These are phyloP conservation scores for Centroberyx gerrardi DNA, from an alignment of 2,797 vertebrate species.

Conservation along the genomic window DNA sequence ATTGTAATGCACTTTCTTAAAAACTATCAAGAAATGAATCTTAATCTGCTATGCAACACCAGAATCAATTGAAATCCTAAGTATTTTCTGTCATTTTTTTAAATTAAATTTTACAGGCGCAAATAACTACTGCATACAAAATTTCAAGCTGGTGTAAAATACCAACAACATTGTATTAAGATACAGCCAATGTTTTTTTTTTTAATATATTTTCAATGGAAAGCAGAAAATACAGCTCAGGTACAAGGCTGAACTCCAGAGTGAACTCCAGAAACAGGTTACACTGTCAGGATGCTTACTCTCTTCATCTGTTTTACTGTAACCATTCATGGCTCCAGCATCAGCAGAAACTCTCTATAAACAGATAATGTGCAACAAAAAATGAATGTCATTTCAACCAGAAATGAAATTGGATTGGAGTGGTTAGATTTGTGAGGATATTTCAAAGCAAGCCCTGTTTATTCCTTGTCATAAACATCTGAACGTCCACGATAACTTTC, in stretches of 20 bases:
- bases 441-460: constrained; percentile 78
- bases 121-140: background rate
- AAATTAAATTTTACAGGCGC: background rate
- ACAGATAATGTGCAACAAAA: constrained; percentile 29
- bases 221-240: background rate
- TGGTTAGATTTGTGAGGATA: constrained; percentile 57
- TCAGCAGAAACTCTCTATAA: constrained; percentile 31
- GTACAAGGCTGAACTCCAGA: background rate
- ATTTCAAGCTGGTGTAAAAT: background rate
- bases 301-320: constrained; percentile 41
- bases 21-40: background rate
- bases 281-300: background rate
- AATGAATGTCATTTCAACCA: constrained; percentile 49
- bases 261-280: constrained; percentile 28
- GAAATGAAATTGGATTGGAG: constrained; percentile 59
- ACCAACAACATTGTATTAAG: background rate
- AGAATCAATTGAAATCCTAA: too few relatives aligned
- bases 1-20: background rate
- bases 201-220: background rate
- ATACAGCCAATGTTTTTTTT: constrained; percentile 9
- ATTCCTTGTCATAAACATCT: constrained; percentile 85
- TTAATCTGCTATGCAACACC: constrained; percentile 2
- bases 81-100: too few relatives aligned
- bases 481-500: constrained; percentile 74
- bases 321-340: constrained; percentile 21